Evolutionary conservation across 2,113 vertebrate species (phyloP).

Genomic region (Mesembrinibis cayennensis): DNA sequence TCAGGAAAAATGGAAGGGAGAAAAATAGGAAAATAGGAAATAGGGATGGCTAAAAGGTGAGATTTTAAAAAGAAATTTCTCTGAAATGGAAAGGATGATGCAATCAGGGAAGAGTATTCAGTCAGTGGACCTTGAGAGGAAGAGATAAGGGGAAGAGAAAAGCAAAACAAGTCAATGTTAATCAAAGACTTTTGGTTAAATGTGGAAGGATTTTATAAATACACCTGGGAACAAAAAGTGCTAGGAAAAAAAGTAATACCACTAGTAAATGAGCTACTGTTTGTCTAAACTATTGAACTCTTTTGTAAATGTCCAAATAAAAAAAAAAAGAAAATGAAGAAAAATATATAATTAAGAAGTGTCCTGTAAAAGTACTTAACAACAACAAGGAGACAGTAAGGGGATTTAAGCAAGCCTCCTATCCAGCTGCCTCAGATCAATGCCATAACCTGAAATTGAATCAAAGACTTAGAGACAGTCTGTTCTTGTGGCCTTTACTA

Average conservation of each 20-base stretch:
- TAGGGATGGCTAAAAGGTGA: background rate
- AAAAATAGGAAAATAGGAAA: background rate
- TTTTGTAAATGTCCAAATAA: background rate
- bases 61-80: background rate
- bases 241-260: background rate
- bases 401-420: slow-evolving; percentile 28
- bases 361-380: background rate
- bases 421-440: slow-evolving; percentile 16
- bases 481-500: slow-evolving; percentile 15
- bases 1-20: background rate
- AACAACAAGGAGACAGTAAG: background rate
- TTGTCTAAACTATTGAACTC: background rate
- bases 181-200: background rate
- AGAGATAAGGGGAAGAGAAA: background rate
- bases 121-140: background rate
- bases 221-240: background rate
- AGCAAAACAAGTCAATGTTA: background rate
- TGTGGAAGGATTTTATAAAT: background rate
- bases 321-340: background rate
- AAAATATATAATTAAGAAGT: background rate
- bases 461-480: background rate
- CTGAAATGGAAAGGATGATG: background rate
- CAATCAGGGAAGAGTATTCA: background rate
- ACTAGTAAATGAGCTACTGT: background rate
- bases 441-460: slow-evolving; percentile 32